Evolutionary conservation across 2,888 invertebrate genomes (phyloP), one percentile per base, ranked within the genome.

Genomic region (Cynaeus angustus): DNA sequence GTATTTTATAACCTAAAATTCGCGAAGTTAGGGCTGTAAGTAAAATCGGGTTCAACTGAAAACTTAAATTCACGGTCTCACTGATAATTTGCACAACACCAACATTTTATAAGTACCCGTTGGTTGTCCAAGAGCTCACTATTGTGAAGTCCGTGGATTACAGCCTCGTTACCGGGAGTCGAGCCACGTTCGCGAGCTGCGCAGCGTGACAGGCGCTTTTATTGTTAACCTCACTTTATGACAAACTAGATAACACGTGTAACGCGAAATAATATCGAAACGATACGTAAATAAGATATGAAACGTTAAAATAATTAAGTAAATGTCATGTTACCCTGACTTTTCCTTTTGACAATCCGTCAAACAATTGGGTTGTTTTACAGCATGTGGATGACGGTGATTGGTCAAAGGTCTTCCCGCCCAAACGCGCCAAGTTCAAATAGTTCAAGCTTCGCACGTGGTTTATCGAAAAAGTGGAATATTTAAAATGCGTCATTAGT

Each of bases 341-440:
- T 68, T 64, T 68, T 50, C 52, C 28, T 48, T 69, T 52, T 65
- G 58, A 65, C 69, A 64, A 28, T 46, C 43, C 33, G 53, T 26
- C 66, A 68, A 68, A n/a, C 48, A 67, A 67, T 74, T 66, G 66
- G 59, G 26, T 59, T 65, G 55, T 12, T 61, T 53, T 37, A 30
- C 80, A 83, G 85, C 86, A 88, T 87, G 87, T 88, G 87, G 87
- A 87, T 78, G 80, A 70, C 79, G 71, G 75, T 78, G 77, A 87
- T 87, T 87, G 87, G 88, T 77, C 77, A 78, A 73, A 73, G 68
- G 7, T 53, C 64, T 52, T 69, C 71, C 76, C 58, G 48, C 48
- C 9, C 30, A 38, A 62, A 68, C 67, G 70, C 73, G 59, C 75
- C 43, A 72, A 71, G 71, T 67, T 58, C 55, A 53, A 50, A 59